Percentiles rank a stretch among this genome's conserved stretches.
Evolutionary conservation across 2,888 invertebrate species (phyloP).

Genomic region (Omphaloscelis lunosa): DNA sequence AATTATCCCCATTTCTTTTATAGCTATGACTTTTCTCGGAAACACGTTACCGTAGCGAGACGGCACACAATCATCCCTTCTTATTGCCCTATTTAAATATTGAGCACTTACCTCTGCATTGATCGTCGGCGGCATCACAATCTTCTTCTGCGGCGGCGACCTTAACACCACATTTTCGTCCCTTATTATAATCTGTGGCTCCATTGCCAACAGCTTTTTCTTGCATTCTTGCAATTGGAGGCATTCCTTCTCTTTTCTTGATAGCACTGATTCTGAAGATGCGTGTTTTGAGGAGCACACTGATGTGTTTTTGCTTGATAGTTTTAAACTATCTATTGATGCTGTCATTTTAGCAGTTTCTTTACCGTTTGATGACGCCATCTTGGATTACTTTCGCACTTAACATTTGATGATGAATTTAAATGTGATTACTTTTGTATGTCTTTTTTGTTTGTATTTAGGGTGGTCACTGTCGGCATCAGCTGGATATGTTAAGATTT

Average conservation of each 20-base stretch:
- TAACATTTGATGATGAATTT: constrained; percentile 3
- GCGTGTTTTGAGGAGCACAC: constrained; percentile 86
- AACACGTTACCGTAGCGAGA: constrained; percentile 17
- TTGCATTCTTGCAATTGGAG: constrained; percentile 89
- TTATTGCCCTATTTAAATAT: constrained; percentile 65
- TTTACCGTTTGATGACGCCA: constrained; percentile 87
- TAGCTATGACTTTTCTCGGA: constrained; percentile 16
- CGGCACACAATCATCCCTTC: constrained; percentile 40
- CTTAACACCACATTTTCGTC: constrained; percentile 87
- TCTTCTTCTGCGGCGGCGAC: constrained; percentile 89
- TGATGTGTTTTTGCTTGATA: constrained; percentile 87
- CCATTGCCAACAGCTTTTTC: constrained; percentile 87
- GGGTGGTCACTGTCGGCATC: neutral
- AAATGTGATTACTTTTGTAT: neutral
- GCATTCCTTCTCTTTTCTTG: constrained; percentile 87
- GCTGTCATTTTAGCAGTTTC: constrained; percentile 86
- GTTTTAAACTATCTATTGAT: constrained; percentile 87
- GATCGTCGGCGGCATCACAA: constrained; percentile 86
- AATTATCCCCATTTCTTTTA: constrained; percentile 5
- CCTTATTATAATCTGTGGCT: constrained; percentile 87
- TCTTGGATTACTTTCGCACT: constrained; percentile 68
- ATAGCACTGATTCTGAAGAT: constrained; percentile 87
- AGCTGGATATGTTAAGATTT: neutral
- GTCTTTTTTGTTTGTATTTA: neutral
- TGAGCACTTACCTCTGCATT: constrained; percentile 85